Base-by-base conservation (phyloP, 2,888 invertebrate species). In the Megalurothrips usitatus region DNA sequence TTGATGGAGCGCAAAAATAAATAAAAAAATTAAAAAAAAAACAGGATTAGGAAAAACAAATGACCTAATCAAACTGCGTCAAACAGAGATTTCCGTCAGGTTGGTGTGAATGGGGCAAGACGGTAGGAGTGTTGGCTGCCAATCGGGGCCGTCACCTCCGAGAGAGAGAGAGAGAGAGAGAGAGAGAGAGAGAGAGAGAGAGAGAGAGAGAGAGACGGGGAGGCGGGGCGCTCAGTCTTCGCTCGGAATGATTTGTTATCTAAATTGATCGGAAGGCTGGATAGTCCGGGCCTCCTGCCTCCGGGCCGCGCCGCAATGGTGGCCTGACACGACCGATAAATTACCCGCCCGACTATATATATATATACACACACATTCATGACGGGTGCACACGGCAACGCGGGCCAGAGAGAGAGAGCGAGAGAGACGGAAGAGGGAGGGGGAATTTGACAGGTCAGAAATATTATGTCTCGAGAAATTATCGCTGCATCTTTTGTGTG, bases 401-500 rank as follows among this genome's bases (percentile, higher is more conserved):
- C 68, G 52, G 52, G 2, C 11, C 68, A 6, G 34, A 43, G 34
- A 43, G 34, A 43, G 6, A n/a, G n/a, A n/a, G n/a, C n/a, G n/a
- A n/a, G n/a, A n/a, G 14, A 19, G 58, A 17, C 0, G 58, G 58
- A 52, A 12, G 14, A 6, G 34, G 34, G 52, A 10, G 52, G 19
- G 68, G 23, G 68, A 75, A 10, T 26, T 26, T 75, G 68, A 75
- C 68, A 75, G 68, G 68, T 75, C 68, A 75, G 68, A 75, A 75
- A 75, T 75, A 75, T 75, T 75, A 75, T 75, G 68, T 75, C 68
- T 75, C 68, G 68, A 75, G 68, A 75, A 75, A 75, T 75, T 75
- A 75, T 75, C 68, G 68, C 68, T 75, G 23, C 68, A 75, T 75
- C 68, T 75, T 75, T 75, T 75, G 68, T 75, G 68, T 75, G 68